Evolutionary conservation across 2,113 vertebrate genomes (phyloP).

Genomic region (Oreotrochilus melanogaster): DNA sequence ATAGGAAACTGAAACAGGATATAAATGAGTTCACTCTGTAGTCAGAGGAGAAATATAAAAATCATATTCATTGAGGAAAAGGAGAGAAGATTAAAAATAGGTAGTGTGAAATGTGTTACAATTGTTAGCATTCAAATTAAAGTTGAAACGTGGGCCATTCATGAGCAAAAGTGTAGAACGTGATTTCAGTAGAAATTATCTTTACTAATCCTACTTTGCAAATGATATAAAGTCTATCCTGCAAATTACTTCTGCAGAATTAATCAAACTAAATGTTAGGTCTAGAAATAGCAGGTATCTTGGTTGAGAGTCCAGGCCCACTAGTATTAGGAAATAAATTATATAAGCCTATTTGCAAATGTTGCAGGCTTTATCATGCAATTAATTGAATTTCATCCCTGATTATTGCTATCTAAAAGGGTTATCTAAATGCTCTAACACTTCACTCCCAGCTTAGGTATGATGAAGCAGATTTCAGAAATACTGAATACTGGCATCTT

Average conservation of each 20-base stretch:
- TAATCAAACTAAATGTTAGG: slow-evolving; percentile 36
- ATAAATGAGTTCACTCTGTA: slow-evolving; percentile 38
- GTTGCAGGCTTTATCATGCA: slow-evolving; percentile 22
- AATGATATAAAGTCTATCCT: slow-evolving; percentile 22
- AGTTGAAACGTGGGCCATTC: background rate
- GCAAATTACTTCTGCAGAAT: slow-evolving; percentile 34
- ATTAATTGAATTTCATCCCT: slow-evolving; percentile 35
- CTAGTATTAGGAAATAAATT: slow-evolving; percentile 17
- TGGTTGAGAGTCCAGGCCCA: background rate
- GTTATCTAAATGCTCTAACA: background rate
- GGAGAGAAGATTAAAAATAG: slow-evolving; percentile 56
- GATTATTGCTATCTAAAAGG: slow-evolving; percentile 5
- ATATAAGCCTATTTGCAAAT: slow-evolving; percentile 41
- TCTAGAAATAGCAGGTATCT: slow-evolving; percentile 8
- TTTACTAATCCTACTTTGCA: slow-evolving; percentile 26
- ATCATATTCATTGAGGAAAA: slow-evolving; percentile 22
- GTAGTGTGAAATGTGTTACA: slow-evolving; percentile 23
- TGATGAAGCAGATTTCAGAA: background rate
- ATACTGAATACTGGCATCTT: background rate
- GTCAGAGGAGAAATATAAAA: slow-evolving; percentile 51
- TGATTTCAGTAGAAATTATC: slow-evolving; percentile 37
- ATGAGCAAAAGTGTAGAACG: background rate
- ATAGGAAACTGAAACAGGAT: slow-evolving; percentile 42
- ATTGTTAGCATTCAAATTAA: slow-evolving; percentile 41
- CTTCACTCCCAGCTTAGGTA: background rate